Base-by-base conservation (phyloP, 2,113 vertebrate species). In the Podarcis raffonei region DNA sequence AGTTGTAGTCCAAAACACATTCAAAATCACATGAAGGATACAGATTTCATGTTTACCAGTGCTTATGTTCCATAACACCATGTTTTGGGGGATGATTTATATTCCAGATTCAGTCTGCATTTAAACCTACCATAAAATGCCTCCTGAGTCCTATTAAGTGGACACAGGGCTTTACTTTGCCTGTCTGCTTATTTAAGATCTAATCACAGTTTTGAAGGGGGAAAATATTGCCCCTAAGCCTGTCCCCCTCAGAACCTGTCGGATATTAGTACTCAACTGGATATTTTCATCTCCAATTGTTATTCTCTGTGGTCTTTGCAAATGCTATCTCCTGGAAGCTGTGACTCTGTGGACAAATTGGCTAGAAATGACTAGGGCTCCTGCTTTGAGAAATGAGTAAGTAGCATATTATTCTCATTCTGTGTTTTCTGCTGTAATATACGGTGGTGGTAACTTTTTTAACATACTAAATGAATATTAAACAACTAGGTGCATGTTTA, bases 71-170 rank as follows among this genome's bases (percentile, higher is more conserved):
- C 91, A 94, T 74, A 94, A 93, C 93, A 95, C 94, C 80, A 92
- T 96, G 95, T 91, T 92, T 87, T 90, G 79, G 83, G 96, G 94
- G 95, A 96, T 94, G 97, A 97, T 96, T 96, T 96, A 96, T 96
- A 96, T 2, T 94, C 96, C 95, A 97, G 97, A 96, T 59, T 93
- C 89, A 94, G 86, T 89, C 86, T 94, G 92, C 89, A 94, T 95
- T 94, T 94, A 96, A 91, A 89, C 95, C 95, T 91, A 96, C 95
- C 97, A 97, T 96, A 98, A 98, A 98, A 97, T 94, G 96, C 95
- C 97, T 97, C 96, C 90, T 92, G 97, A 98, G 97, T 95, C 96
- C 97, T 97, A 97, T 97, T 97, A 98, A 96, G 95, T 93, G 95
- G 94, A 95, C 96, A 95, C 94, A 97, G 95, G 95, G 97, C 98